Percentiles rank a stretch among this genome's conserved stretches.
Conservation (phyloP, 35 echinoderm and acorn worm species). For the Amphiura filiformis region DNA sequence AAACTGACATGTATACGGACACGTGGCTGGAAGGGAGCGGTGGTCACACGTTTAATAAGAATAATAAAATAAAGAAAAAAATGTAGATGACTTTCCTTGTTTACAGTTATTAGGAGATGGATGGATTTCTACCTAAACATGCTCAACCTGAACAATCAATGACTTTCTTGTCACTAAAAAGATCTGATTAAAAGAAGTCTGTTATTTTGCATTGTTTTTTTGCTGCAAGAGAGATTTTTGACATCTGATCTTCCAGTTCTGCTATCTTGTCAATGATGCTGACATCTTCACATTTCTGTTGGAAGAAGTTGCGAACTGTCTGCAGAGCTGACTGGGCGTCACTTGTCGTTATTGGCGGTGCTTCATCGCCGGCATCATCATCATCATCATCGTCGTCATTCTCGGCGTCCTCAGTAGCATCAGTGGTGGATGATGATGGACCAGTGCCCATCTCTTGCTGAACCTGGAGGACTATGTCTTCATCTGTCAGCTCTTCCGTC, state of each 20-base stretch:
- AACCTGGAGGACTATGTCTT: background rate
- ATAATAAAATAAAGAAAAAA: too few relatives aligned
- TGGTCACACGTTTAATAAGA: too few relatives aligned
- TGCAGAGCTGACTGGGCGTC: background rate
- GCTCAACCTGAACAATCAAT: too few relatives aligned
- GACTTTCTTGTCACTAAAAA: too few relatives aligned
- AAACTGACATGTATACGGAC: too few relatives aligned
- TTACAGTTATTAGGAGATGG: too few relatives aligned
- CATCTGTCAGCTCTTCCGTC: background rate
- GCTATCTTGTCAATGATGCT: background rate
- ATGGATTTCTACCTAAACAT: too few relatives aligned
- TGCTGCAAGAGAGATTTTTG: background rate
- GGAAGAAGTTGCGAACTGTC: background rate
- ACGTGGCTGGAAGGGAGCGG: too few relatives aligned
- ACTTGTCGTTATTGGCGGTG: background rate
- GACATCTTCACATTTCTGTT: background rate
- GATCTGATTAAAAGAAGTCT: background rate
- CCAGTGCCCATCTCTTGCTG: background rate
- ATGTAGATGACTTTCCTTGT: too few relatives aligned
- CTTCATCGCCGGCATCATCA: background rate
- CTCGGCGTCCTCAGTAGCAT: background rate
- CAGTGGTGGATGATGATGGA: background rate
- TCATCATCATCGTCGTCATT: background rate
- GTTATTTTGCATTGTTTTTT: background rate
- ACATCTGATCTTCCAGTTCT: background rate